Evolutionary conservation across 2,113 vertebrate genomes (phyloP).

Genomic region (Chlorodrepanis virens): DNA sequence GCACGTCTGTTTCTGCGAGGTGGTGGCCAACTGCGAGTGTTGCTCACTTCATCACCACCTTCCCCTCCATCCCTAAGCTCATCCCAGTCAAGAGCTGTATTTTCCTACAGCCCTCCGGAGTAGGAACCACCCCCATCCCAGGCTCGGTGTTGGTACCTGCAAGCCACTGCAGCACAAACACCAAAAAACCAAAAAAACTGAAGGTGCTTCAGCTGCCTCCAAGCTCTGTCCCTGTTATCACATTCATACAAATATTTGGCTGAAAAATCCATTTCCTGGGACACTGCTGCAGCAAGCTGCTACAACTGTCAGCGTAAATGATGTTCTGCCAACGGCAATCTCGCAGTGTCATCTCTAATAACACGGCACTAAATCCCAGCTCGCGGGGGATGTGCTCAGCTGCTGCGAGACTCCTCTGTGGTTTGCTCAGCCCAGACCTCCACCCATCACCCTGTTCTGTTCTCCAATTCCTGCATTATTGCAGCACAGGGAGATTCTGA

Average conservation of each 20-base stretch:
- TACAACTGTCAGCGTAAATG: slow-evolving; percentile 47
- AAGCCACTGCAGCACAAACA: neutral
- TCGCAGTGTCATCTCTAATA: slow-evolving; percentile 43
- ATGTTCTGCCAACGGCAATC: slow-evolving; percentile 59
- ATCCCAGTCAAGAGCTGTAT: neutral
- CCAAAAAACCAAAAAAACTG: neutral
- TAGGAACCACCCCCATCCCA: neutral
- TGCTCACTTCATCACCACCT: slow-evolving; percentile 64
- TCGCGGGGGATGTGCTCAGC: neutral
- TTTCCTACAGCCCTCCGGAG: neutral
- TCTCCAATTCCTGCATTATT: neutral
- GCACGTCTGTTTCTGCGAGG: slow-evolving; percentile 50
- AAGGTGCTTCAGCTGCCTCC: slow-evolving; percentile 22
- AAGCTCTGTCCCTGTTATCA: slow-evolving; percentile 27
- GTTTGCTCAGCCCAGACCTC: neutral
- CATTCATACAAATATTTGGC: slow-evolving; percentile 58
- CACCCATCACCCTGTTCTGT: neutral
- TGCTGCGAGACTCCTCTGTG: neutral
- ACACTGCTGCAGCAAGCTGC: slow-evolving; percentile 50
- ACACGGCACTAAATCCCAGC: slow-evolving; percentile 15
- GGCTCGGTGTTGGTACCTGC: neutral
- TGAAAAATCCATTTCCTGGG: slow-evolving; percentile 55
- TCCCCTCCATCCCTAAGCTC: neutral
- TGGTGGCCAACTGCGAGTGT: slow-evolving; percentile 50
- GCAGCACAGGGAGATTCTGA: neutral